Percentiles rank a stretch among this genome's conserved stretches.
These are phyloP conservation scores for Nycticorax nycticorax DNA, from an alignment of 2,113 vertebrate genomes.

Conservation along the genomic window DNA sequence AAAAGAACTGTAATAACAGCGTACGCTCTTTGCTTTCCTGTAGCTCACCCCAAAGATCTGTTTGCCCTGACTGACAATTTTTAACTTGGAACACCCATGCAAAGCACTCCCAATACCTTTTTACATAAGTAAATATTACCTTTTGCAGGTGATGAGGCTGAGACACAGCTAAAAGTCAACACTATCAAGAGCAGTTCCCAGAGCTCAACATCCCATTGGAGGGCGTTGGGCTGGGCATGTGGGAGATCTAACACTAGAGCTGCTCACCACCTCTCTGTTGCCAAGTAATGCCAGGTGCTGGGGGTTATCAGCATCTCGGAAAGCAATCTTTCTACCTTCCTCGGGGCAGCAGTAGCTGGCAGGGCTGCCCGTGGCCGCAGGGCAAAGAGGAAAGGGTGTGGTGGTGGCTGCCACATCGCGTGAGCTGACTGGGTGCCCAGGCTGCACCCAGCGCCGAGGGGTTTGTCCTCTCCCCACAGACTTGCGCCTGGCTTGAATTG, in stretches of 20 bases:
- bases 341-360: neutral
- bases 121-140: neutral
- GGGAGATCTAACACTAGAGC: fast-evolving
- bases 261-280: neutral
- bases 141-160: neutral
- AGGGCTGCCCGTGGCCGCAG: neutral
- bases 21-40: neutral
- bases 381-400: neutral
- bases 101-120: neutral
- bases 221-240: too few relatives aligned
- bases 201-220: fast-evolving
- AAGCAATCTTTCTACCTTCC: neutral
- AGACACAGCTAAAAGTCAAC: neutral
- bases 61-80: neutral
- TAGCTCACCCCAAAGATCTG: neutral
- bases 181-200: fast-evolving
- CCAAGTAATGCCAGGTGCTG: fast-evolving
- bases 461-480: neutral
- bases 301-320: neutral
- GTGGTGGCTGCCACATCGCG: neutral
- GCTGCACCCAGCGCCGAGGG: neutral
- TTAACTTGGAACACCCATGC: neutral
- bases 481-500: neutral
- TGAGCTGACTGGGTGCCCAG: neutral
- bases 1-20: neutral